Evolutionary conservation across 1,140 invertebrate species (phyloP), one percentile per base, ranked within the genome.

Genomic region (Oncopodura yosiiana): DNA sequence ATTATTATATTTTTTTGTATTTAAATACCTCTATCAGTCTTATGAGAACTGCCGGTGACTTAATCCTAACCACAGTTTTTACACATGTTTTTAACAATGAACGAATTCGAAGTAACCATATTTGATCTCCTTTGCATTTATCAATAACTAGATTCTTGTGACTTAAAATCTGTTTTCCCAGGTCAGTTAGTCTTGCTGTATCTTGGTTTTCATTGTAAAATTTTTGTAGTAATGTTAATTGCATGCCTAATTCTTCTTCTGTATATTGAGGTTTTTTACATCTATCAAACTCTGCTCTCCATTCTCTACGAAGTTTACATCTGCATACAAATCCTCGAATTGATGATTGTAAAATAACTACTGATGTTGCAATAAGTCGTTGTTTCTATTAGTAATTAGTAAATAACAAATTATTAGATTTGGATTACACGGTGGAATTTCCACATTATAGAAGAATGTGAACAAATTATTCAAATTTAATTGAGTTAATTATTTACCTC

Each of bases 331-430:
- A 89, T 57, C 87, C 83, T 57, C 88, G 74, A n/a, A 82, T 78
- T 69, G 79, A 81, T 2, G 85, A 81, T 68, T 90, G 86, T 49
- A 91, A 83, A 69, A 80, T 82, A 62, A 83, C 71, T 26, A 83
- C 77, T 67, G 83, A 82, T 51, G 79, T 76, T 61, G 80, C 68
- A 66, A 77, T 75, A 67, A 77, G 70, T 62, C 88, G 73, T 61
- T 82, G 75, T 69, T 85, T 76, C 76, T 87, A 68, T 16, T 71
- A 61, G 67, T 44, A 53, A 50, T 63, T 34, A 43, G 45, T 26
- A 57, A 56, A 42, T 26, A 32, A 26, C 51, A 30, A 32, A 46
- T 48, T 16, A 37, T 6, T 45, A 27, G 27, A 12, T n/a, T 9
- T 4, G 19, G 16, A n/a, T 26, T n/a, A 30, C 49, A 8, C 18